phyloP scores from a whole-genome alignment of 2,113 vertebrate genomes.

The Lontra canadensis region DNA sequence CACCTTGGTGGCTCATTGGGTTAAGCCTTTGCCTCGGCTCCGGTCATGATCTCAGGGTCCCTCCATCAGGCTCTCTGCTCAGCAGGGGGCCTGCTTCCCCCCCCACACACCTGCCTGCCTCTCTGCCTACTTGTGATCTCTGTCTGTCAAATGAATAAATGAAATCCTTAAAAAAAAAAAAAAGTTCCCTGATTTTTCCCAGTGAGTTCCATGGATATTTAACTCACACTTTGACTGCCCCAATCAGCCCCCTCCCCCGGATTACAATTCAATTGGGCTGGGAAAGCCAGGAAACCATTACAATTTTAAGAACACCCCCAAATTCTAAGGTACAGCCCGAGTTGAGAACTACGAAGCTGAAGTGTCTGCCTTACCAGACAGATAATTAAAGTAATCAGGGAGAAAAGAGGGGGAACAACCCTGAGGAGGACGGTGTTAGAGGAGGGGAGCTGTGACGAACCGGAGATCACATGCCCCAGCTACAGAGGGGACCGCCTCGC shows the following conservation, averaged over 20 bases:
- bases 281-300: background rate
- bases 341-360: background rate
- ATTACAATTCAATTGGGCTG: background rate
- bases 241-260: background rate
- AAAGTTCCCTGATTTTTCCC: background rate
- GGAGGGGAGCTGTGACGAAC: rapidly evolving
- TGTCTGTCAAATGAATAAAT: too few relatives aligned
- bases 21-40: too few relatives aligned
- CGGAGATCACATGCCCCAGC: background rate
- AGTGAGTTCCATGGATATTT: background rate
- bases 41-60: too few relatives aligned
- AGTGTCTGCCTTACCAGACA: background rate
- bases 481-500: background rate
- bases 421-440: background rate
- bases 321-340: background rate
- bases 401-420: background rate
- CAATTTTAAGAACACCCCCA: background rate
- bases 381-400: background rate
- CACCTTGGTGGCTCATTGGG: too few relatives aligned
- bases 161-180: too few relatives aligned
- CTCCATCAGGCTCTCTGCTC: too few relatives aligned
- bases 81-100: too few relatives aligned
- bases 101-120: too few relatives aligned
- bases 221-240: background rate
- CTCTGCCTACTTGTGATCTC: too few relatives aligned